Evolutionary conservation across 2,888 invertebrate genomes (phyloP), one percentile per base, ranked within the genome.

Genomic region (Ormyrus pomaceus): DNA sequence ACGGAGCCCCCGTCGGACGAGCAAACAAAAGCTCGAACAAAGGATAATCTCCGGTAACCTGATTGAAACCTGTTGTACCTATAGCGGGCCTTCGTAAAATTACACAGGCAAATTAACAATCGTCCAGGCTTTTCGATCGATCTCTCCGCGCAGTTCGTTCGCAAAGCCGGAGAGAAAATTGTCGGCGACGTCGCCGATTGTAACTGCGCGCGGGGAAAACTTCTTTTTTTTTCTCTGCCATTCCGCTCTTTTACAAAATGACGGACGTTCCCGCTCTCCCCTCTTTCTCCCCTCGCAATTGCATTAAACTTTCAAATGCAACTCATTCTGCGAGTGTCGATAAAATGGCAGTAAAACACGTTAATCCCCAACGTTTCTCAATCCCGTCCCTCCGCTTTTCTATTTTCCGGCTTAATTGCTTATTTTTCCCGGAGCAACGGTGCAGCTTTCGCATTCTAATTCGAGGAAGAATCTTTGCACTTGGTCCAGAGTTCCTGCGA

Each of bases 11-110:
- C 34, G 34, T 4, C 5, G 7, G 7, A 19, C 19, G 74, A 73
- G 72, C 77, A 80, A 83, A 79, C 80, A 82, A 83, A 83, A 80
- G 83, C 66, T 80, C 77, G 79, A 79, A 75, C 79, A 82, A 82
- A 78, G 71, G 79, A 80, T 83, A 80, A 80, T 79, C 75, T 79
- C 72, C 77, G 48, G 75, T 78, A 82, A 80, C 80, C 75, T 77
- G 82, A 83, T 83, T 82, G 82, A 79, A 80, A 77, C 55, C 68
- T 68, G 73, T 45, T 66, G 50, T 51, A 58, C 45, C 66, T 9
- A n/a, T 56, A 56, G 69, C 48, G 6, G 9, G 50, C 10, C 51
- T 6, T 68, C 61, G 61, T 10, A 55, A 70, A 77, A 77, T 77
- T 77, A 70, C 69, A 46, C n/a, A 70, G 70, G 62, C 56, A 70